A percentile compares a stretch with the other conserved stretches of the same genome.
Conservation (phyloP, 2,888 invertebrate genomes). For the Omphaloscelis lunosa region DNA sequence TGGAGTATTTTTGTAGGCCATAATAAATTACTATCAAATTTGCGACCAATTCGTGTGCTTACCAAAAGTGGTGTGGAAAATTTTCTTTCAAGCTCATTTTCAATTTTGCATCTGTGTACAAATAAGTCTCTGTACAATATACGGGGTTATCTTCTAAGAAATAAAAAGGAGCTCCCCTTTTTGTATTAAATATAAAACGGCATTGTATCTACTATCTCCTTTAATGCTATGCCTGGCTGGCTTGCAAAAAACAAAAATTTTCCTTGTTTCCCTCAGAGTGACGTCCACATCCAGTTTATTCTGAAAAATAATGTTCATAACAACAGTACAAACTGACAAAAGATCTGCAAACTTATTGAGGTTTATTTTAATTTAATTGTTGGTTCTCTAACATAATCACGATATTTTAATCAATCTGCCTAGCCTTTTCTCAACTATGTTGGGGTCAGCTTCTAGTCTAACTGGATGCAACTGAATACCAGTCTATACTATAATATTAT, state of each 20-base stretch:
- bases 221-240: not conserved
- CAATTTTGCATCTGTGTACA: not conserved
- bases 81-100: not conserved
- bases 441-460: too few relatives aligned
- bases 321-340: conserved; percentile 5
- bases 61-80: not conserved
- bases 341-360: conserved; percentile 15
- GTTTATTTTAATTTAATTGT: too few relatives aligned
- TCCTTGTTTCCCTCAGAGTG: not conserved
- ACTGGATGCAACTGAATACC: too few relatives aligned
- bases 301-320: conserved; percentile 9
- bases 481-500: too few relatives aligned
- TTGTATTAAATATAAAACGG: not conserved
- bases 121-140: not conserved
- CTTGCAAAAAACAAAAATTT: conserved; percentile 17
- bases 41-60: not conserved
- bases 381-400: not conserved
- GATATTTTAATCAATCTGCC: too few relatives aligned
- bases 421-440: too few relatives aligned
- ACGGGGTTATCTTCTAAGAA: not conserved
- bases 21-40: not conserved
- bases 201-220: not conserved
- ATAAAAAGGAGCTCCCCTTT: not conserved
- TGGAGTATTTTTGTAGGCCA: not conserved
- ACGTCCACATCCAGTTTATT: not conserved